Percentiles rank a stretch among this genome's conserved stretches.
phyloP scores from a whole-genome alignment of 2,797 vertebrate species.

The Anguilla megastoma region DNA sequence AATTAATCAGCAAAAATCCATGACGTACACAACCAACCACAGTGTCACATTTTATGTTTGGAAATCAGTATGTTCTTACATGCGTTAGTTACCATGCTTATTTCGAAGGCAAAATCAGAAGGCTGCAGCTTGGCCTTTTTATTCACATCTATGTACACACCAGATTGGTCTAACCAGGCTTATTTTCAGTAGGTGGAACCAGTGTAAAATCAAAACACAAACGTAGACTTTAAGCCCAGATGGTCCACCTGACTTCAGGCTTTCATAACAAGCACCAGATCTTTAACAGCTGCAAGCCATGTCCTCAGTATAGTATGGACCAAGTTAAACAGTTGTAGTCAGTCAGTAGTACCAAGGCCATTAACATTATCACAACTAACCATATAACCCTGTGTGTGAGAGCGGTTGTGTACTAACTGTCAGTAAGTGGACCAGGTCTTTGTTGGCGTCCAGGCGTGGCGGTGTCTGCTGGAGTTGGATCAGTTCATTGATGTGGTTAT shows the following conservation, averaged over 20 bases:
- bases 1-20: not conserved
- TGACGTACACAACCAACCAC: not conserved
- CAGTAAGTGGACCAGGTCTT: constrained; percentile 91
- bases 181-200: not conserved
- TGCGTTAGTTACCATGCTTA: too few relatives aligned
- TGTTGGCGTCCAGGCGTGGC: constrained; percentile 88
- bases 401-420: constrained; percentile 73
- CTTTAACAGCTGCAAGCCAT: not conserved
- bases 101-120: too few relatives aligned
- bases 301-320: not conserved
- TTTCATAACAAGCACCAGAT: not conserved
- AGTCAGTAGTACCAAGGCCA: not conserved
- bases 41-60: not conserved
- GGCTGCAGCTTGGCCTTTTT: too few relatives aligned
- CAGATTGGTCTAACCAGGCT: not conserved
- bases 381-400: not conserved
- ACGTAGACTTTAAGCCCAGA: not conserved
- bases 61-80: not conserved
- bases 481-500: constrained; percentile 89
- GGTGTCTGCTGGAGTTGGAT: constrained; percentile 89
- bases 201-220: not conserved
- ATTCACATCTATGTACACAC: not conserved
- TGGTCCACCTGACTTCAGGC: not conserved
- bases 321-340: not conserved
- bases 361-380: not conserved